Conservation (phyloP, 1,140 invertebrate genomes). For the Penaeus japonicus region DNA sequence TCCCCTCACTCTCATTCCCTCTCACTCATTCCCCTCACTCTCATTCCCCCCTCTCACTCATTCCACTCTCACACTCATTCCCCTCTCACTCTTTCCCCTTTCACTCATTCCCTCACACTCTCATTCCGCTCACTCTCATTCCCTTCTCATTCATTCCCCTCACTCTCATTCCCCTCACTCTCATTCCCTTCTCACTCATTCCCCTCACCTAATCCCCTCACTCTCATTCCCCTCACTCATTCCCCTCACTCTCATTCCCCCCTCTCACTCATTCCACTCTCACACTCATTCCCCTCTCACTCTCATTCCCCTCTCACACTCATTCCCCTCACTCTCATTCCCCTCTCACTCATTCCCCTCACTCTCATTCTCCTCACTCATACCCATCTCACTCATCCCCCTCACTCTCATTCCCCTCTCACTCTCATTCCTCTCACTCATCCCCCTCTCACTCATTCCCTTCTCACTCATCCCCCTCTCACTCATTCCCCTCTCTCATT, state of each 20-base stretch:
- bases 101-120: too few species aligned
- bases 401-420: not conserved
- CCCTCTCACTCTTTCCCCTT: too few species aligned
- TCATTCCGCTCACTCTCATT: too few species aligned
- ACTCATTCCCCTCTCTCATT: too few species aligned
- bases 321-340: too few species aligned
- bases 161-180: not conserved
- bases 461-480: too few species aligned
- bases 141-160: not conserved
- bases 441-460: constrained; percentile 3
- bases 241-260: not conserved
- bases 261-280: not conserved
- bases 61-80: too few species aligned
- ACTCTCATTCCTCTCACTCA: not conserved
- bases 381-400: not conserved
- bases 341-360: too few species aligned
- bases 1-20: not conserved
- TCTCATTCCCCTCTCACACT: too few species aligned
- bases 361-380: not conserved
- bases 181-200: not conserved
- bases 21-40: too few species aligned
- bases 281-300: not conserved
- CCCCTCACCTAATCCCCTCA: not conserved
- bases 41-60: too few species aligned
- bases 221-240: not conserved